phyloP scores from a whole-genome alignment of 2,113 vertebrate genomes.

The Propithecus coquereli region DNA sequence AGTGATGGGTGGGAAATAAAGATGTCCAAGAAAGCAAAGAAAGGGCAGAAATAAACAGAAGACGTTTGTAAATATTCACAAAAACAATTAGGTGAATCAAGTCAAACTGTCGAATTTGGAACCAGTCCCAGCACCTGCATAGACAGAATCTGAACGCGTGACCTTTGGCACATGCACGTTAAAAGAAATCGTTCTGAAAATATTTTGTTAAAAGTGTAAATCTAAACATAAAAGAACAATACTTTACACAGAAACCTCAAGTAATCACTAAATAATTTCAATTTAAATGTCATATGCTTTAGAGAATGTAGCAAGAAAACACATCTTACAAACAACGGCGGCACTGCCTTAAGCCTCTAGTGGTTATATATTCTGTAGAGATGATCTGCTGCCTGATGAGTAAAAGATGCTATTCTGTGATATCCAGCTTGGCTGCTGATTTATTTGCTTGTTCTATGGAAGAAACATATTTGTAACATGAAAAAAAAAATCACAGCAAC shows the following conservation, averaged over 20 bases:
- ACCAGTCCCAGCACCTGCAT: neutral
- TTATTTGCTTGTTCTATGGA: neutral
- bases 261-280: neutral
- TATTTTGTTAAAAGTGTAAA: neutral
- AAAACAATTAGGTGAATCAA: neutral
- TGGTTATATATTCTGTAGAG: neutral
- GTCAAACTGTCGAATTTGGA: neutral
- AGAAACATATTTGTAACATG: neutral
- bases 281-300: neutral
- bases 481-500: neutral
- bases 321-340: neutral
- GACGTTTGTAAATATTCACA: neutral
- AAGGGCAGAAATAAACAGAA: neutral
- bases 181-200: slow-evolving; percentile 18
- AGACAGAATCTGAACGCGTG: neutral
- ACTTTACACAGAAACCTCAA: slow-evolving; percentile 43
- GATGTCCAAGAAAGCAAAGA: neutral
- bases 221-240: neutral
- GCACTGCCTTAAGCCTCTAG: neutral
- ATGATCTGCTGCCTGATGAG: neutral
- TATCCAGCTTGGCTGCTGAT: neutral
- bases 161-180: neutral
- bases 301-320: neutral
- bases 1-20: neutral
- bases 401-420: neutral